These are phyloP conservation scores for Notothenia coriiceps DNA, from an alignment of 2,113 vertebrate species.

Conservation along the genomic window DNA sequence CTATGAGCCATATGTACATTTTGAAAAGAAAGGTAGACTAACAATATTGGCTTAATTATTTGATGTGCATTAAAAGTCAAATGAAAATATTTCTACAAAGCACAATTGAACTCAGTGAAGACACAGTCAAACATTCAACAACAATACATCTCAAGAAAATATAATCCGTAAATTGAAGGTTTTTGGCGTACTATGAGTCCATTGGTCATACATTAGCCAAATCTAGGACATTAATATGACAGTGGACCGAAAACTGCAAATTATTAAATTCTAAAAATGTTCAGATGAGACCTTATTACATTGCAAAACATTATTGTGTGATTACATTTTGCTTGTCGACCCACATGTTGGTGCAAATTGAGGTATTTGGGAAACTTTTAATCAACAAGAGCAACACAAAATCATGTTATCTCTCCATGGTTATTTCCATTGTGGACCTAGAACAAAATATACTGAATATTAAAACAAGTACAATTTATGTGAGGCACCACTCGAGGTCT, in stretches of 20 bases:
- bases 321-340: no score
- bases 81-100: neutral
- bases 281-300: no score
- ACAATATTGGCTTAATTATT: neutral
- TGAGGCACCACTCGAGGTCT: no score
- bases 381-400: neutral
- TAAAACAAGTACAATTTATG: no score
- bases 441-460: neutral
- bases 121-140: neutral
- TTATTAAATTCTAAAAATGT: no score
- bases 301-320: no score
- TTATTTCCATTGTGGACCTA: neutral
- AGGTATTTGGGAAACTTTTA: neutral
- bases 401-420: no score
- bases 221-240: no score
- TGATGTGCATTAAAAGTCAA: neutral
- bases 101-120: neutral
- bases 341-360: neutral
- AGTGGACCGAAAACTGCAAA: no score
- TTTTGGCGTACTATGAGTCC: no score
- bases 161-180: no score
- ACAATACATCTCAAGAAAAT: neutral
- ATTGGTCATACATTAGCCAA: no score
- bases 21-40: neutral
- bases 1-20: neutral